Conservation (phyloP, 2,113 vertebrate genomes). For the Typhlomys cinereus region DNA sequence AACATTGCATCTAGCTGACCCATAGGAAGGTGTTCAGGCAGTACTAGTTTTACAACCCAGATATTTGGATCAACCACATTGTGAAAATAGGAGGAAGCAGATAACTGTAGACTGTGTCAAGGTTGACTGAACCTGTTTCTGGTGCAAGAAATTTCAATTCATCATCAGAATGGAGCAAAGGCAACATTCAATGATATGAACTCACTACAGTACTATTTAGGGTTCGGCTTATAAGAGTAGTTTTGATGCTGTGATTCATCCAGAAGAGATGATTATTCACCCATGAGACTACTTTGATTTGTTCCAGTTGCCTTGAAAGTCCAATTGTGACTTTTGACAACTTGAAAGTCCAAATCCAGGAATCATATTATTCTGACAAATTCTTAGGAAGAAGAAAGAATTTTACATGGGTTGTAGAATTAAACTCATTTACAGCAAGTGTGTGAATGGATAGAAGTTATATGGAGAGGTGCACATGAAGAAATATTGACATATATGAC, state of each 20-base stretch:
- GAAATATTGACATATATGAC: background rate
- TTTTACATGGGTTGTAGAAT: background rate
- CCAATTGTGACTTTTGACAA: too few relatives aligned
- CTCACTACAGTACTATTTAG: background rate
- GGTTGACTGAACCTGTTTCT: background rate
- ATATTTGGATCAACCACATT: background rate
- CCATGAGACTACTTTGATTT: background rate
- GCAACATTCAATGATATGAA: background rate
- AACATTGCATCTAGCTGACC: background rate
- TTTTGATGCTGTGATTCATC: background rate
- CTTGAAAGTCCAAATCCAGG: background rate
- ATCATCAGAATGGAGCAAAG: background rate
- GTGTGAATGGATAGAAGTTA: background rate
- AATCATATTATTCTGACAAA: background rate
- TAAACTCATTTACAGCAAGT: background rate
- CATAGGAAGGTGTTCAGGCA: background rate
- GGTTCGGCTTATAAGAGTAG: background rate
- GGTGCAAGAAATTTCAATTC: background rate
- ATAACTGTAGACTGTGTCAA: background rate
- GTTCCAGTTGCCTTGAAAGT: background rate
- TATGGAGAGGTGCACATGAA: background rate
- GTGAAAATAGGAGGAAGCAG: background rate
- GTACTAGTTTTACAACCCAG: background rate
- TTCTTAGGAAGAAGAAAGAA: background rate
- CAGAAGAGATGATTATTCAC: background rate